phyloP scores from a whole-genome alignment of 2,113 vertebrate species.

The Telmatochromis brachygnathus region DNA sequence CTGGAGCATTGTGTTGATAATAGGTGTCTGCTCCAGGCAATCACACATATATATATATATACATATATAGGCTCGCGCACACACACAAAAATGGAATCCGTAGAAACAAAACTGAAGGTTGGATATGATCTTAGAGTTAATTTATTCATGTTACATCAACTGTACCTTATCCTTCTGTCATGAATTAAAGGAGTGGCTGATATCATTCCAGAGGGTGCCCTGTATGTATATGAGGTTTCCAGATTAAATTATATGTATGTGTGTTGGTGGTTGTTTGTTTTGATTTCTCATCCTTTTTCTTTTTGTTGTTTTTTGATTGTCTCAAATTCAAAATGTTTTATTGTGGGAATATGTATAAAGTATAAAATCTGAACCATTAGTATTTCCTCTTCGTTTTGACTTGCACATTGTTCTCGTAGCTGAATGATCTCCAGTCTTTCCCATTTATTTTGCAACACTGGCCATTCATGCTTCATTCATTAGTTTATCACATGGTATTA shows the following conservation, averaged over 20 bases:
- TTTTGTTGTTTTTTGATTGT: conserved; percentile 2
- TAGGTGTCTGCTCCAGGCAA: conserved; percentile 37
- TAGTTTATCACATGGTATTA: conserved; percentile 67
- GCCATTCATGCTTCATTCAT: conserved; percentile 43
- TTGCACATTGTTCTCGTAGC: not conserved
- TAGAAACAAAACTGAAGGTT: not conserved
- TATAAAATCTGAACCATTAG: conserved; percentile 40
- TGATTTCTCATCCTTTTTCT: not conserved
- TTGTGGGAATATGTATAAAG: conserved; percentile 45
- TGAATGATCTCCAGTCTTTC: not conserved
- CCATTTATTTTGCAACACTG: not conserved
- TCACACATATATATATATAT: not conserved
- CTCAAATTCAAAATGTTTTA: conserved; percentile 41
- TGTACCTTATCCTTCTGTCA: not conserved
- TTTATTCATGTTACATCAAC: conserved; percentile 36
- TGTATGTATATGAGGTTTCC: conserved; percentile 58
- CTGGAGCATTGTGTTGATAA: conserved; percentile 33
- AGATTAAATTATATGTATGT: conserved; percentile 54
- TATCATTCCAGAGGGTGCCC: conserved; percentile 32
- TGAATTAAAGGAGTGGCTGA: not conserved
- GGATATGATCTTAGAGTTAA: not conserved
- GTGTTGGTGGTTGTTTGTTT: conserved; percentile 15
- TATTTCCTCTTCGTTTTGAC: not conserved
- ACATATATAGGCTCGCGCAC: not conserved
- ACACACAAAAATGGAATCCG: not conserved